Base-by-base conservation (phyloP, 2,113 vertebrate species). In the Uropsilus gracilis region DNA sequence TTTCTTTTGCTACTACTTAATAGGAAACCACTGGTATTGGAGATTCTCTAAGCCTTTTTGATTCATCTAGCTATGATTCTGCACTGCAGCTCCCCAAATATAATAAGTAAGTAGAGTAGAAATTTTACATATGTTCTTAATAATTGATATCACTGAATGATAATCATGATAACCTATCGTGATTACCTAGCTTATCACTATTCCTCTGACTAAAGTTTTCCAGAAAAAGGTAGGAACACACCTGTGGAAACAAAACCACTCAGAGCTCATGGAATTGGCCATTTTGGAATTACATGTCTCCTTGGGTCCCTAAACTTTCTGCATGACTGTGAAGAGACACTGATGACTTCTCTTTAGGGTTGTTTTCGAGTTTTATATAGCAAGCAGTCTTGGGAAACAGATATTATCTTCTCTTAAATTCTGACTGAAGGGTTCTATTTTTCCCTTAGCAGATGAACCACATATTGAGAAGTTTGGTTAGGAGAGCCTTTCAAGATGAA, bases 281-380 rank as follows among this genome's bases (percentile, higher is more conserved):
- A 32, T 59, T 42, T 17, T 6, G 46, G 42, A 39, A 13, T 9
- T 0, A 48, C n/a, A 44, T 3, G 76, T 76, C 24, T 71, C 24
- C 42, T 12, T 50, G n/a, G 18, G 17, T 32, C 18, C 71, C 13
- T 69, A 22, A 37, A 81, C 9, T 88, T 68, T 80, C 57, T n/a
- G 20, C 48, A 53, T 22, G 22, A 24, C 78, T 48, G 4, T 53
- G 34, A 50, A 26, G 30, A 55, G 10, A 11, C 55, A 28, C 16
- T 39, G 46, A 50, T 50, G 18, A 37, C 42, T 91, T 89, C 77
- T 48, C 1, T 68, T 59, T 50, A 57, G 50, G 18, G 78, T 30
- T 77, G 13, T 64, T 89, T 75, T 89, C 57, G 42, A 77, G 71
- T 84, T 92, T 94, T 57, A 55, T 44, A 61, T 14, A 61, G 20